phyloP scores from a whole-genome alignment of 2,888 invertebrate genomes.

The Charanyca ferruginea region DNA sequence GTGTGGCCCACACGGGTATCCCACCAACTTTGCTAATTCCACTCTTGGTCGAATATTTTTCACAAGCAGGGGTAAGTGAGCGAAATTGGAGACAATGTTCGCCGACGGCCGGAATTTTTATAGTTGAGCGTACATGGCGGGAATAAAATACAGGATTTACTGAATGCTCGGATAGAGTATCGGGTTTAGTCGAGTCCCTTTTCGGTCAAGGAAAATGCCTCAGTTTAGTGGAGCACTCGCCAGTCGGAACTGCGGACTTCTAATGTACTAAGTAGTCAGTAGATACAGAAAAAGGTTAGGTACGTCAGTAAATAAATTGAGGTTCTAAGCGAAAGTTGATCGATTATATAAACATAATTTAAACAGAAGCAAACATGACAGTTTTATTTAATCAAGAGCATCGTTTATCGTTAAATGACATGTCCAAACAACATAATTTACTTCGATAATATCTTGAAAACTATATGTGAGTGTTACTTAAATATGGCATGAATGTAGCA shows the following conservation, averaged over 20 bases:
- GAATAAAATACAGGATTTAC: constrained; percentile 78
- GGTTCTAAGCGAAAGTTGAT: background rate
- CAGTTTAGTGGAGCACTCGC: constrained; percentile 32
- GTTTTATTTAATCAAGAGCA: constrained; percentile 51
- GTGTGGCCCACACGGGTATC: constrained; percentile 77
- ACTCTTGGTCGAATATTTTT: constrained; percentile 82
- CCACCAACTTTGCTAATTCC: constrained; percentile 77
- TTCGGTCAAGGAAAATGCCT: constrained; percentile 53
- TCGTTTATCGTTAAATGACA: constrained; percentile 31
- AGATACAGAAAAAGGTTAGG: constrained; percentile 24
- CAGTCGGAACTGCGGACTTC: constrained; percentile 20
- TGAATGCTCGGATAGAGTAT: constrained; percentile 69
- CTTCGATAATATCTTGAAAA: constrained; percentile 57
- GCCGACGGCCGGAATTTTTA: constrained; percentile 80
- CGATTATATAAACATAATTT: constrained; percentile 27
- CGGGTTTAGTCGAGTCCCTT: constrained; percentile 53
- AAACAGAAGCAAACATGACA: constrained; percentile 32
- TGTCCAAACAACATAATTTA: constrained; percentile 53
- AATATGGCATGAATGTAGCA: constrained; percentile 73
- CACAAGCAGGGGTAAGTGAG: constrained; percentile 73
- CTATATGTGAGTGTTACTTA: constrained; percentile 57
- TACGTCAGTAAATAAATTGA: constrained; percentile 8
- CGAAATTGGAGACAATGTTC: constrained; percentile 80
- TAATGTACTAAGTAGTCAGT: constrained; percentile 29
- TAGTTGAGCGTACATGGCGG: constrained; percentile 71